Base-by-base conservation (phyloP, 1,140 invertebrate genomes). In the Pemphigus obesinymphae region DNA sequence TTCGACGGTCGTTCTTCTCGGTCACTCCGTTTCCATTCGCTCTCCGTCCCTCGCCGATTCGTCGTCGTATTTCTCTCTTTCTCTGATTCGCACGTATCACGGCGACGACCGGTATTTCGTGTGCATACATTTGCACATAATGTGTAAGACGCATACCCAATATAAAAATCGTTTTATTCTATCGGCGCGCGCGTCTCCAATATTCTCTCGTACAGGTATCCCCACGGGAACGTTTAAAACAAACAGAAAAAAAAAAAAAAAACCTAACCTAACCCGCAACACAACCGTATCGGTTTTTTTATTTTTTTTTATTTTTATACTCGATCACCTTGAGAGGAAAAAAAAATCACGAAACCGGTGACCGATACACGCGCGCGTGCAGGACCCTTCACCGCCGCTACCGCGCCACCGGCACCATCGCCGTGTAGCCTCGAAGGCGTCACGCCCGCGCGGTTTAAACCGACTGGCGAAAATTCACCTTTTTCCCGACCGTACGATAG, bases 281-380 rank as follows among this genome's bases (percentile, higher is more conserved):
- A 45, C 40, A n/a, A 43, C 68, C 40, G 68, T 43, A 70, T 68
- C 29, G 61, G 61, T 68, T n/a, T 37, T 68, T 11, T 68, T 40
- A 37, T 34, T 63, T 34, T 66, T 66, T 66, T 66, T 61, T 43
- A 26, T 70, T 40, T 43, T n/a, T 26, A 17, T 68, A 80, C 76
- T 34, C n/a, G 76, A 63, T 80, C 26, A 61, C 76, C 76, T 80
- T 80, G 76, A 80, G 76, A 48, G 15, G 15, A 20, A 40, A 70
- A 40, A 78, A 7, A 58, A 80, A 80, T 80, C 73, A 61, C 23
- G 10, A 78, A 43, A 63, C 75, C 53, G 50, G 15, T 61, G 75
- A 61, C 75, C 75, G 75, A 61, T 10, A 80, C 50, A 7, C 26
- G 17, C n/a, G n/a, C n/a, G 50, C 34, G 73, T 34, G 13, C 20